phyloP scores from a whole-genome alignment of 2,113 vertebrate genomes.

The Indri indri region DNA sequence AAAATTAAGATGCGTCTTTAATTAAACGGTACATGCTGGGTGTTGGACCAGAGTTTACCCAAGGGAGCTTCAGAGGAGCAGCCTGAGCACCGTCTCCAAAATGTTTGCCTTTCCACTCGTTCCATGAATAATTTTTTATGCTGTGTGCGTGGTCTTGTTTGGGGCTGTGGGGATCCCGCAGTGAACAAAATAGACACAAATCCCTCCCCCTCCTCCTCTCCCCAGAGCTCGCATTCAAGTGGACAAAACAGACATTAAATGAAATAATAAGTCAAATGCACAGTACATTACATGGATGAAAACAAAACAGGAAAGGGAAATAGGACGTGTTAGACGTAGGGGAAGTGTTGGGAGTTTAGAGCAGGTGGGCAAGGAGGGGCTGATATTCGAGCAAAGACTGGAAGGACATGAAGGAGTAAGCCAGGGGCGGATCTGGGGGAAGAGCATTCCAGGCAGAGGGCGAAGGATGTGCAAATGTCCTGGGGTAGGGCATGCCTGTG shows the following conservation, averaged over 20 bases:
- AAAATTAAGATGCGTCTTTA: neutral
- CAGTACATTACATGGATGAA: fast-evolving
- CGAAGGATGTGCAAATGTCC: neutral
- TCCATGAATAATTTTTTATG: fast-evolving
- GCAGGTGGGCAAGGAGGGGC: neutral
- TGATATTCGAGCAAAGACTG: neutral
- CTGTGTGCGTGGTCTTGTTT: neutral
- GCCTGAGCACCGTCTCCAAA: neutral
- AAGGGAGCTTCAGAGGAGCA: no score
- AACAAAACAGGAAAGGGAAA: neutral
- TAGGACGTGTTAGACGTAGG: fast-evolving
- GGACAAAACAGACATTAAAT: neutral
- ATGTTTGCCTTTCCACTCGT: fast-evolving
- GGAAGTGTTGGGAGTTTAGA: neutral
- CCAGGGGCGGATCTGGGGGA: neutral
- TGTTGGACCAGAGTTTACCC: neutral
- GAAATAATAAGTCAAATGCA: neutral
- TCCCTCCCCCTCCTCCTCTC: no score
- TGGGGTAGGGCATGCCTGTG: neutral
- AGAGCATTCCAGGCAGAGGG: neutral
- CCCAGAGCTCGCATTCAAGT: neutral
- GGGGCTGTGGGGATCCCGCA: fast-evolving
- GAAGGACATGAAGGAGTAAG: neutral
- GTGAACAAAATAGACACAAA: neutral
- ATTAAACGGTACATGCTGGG: fast-evolving